Evolutionary conservation across 2,888 invertebrate species (phyloP), one percentile per base, ranked within the genome.

Genomic region (Oligia latruncula): DNA sequence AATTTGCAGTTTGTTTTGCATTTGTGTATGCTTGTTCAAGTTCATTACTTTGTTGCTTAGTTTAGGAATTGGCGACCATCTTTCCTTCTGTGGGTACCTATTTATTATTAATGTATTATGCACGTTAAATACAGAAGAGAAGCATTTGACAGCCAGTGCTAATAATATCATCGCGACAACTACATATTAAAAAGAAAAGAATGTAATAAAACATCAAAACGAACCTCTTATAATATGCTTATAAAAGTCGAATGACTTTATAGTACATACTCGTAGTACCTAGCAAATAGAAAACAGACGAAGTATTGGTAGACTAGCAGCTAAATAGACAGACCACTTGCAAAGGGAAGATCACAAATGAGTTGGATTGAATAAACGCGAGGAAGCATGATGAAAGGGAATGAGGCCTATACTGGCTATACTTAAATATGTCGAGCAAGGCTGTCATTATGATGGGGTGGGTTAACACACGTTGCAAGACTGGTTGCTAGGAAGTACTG

Each of bases 1-100:
- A 80, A 70, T 77, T 23, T 77, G 64, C 75, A 79, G 74, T 84
- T 80, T 74, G 66, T 81, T 78, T 81, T 55, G 65, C 23, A 71
- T 55, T 70, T 68, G 49, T 71, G 71, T 71, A 74, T n/a, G 62
- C 71, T 72, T 82, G 64, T 82, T 81, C 62, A 65, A 49, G 29
- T 71, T n/a, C 3, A 40, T 76, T 76, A 23, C 64, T 81, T 75
- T 75, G 29, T 67, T 35, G n/a, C 11, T 40, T 72, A 46, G 46
- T 58, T 71, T 40, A 17, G 35, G 35, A 55, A 55, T 58, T 15
- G 65, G 55, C 11, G 23, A 46, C n/a, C 17, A 46, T 17, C 11
- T 55, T 65, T 77, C n/a, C 20, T 65, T 17, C 17, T 55, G 13
- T 55, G 29, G 4, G 0, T 55, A 29, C 29, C 43, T 62, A 20